Conservation (phyloP, 2,888 invertebrate species). For the Mycalesis mineus region DNA sequence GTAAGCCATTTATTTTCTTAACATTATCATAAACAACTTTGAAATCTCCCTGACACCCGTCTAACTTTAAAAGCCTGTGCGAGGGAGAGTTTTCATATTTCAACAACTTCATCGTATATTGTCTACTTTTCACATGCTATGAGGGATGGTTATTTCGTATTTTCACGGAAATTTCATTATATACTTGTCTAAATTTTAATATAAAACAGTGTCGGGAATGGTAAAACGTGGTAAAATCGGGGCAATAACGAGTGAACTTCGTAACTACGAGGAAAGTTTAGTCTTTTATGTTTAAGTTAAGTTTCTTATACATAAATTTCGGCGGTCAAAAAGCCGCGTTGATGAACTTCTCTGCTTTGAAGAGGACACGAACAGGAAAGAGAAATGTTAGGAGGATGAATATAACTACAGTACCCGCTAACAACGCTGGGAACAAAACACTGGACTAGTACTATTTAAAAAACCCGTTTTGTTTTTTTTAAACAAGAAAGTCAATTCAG, state of each 20-base stretch:
- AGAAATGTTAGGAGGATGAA: too few relatives aligned
- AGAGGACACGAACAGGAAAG: too few relatives aligned
- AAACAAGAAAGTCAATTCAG: too few relatives aligned
- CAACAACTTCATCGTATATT: neutral
- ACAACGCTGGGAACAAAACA: too few relatives aligned
- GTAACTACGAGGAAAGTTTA: neutral
- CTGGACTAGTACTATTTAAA: too few relatives aligned
- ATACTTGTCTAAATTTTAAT: constrained; percentile 1
- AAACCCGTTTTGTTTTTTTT: too few relatives aligned
- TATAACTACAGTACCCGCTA: too few relatives aligned
- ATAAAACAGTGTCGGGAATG: neutral
- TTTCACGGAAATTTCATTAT: constrained; percentile 2
- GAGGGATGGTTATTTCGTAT: constrained; percentile 1
- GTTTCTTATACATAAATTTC: too few relatives aligned
- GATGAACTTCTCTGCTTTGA: too few relatives aligned
- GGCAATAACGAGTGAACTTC: neutral
- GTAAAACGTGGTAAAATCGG: neutral
- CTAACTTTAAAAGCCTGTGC: neutral
- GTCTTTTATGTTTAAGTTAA: neutral
- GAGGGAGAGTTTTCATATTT: neutral
- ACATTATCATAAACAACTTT: neutral
- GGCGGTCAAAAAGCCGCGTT: too few relatives aligned
- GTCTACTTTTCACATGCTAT: neutral
- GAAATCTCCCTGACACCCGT: neutral
- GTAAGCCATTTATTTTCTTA: neutral